Conservation (phyloP, 2,797 vertebrate species). For the Urophycis tenuis region DNA sequence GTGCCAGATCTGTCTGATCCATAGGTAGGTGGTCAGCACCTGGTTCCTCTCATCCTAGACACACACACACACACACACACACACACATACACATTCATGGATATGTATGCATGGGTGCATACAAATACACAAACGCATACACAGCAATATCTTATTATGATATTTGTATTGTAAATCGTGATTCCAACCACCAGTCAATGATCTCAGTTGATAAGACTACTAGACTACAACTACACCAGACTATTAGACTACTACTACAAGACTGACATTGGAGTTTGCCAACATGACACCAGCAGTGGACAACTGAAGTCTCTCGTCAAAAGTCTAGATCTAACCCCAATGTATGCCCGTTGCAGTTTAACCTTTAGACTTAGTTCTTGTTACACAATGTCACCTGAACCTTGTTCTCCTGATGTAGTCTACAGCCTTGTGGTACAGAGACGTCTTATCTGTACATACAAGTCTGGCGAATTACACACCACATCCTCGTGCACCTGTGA, state of each 20-base stretch:
- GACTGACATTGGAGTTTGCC: not conserved
- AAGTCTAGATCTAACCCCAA: not conserved
- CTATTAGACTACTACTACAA: too few relatives aligned
- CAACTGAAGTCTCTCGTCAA: not conserved
- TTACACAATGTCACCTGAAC: not conserved
- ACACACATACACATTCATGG: too few relatives aligned
- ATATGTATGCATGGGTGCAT: not conserved
- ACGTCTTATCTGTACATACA: not conserved
- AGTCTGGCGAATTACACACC: not conserved
- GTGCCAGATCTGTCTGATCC: conserved; percentile 91
- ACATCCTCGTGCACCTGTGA: conserved; percentile 1
- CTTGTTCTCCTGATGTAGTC: not conserved
- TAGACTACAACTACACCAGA: too few relatives aligned
- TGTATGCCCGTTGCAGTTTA: not conserved
- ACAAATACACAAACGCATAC: not conserved
- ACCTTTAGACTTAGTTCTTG: not conserved
- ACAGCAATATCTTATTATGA: not conserved
- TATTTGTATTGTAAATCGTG: not conserved
- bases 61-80: conserved; percentile 20
- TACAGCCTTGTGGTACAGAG: not conserved
- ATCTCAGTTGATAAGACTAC: not conserved
- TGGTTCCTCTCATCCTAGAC: conserved; percentile 93
- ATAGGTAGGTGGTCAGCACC: conserved; percentile 90
- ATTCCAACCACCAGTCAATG: not conserved
- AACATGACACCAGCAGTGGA: not conserved